Percentiles rank a stretch among this genome's conserved stretches.
phyloP scores from a whole-genome alignment of 35 echinoderm and acorn worm species.

The Hemicentrotus pulcherrimus region DNA sequence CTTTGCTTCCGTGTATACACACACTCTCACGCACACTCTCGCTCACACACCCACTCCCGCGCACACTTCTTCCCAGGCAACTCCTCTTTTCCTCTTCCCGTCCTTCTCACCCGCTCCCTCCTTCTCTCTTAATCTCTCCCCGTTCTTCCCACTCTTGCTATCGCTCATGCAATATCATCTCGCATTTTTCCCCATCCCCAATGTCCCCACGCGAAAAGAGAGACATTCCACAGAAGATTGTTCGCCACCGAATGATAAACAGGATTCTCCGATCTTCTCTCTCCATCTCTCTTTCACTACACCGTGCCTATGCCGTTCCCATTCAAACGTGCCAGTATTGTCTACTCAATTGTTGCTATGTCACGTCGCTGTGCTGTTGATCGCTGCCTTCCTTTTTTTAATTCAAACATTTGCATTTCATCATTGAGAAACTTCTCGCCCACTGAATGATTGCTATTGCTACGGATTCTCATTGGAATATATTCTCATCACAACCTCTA shows the following conservation, averaged over 20 bases:
- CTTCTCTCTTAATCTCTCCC: neutral
- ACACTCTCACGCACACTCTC: neutral
- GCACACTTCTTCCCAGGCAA: neutral
- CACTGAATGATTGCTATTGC: neutral
- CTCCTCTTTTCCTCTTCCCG: neutral
- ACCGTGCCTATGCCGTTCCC: neutral
- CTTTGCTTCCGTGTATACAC: neutral
- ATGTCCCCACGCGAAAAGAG: neutral
- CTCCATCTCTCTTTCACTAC: neutral
- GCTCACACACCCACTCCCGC: neutral
- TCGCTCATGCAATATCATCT: neutral
- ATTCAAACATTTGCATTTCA: neutral
- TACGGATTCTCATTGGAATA: neutral
- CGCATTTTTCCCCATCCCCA: neutral
- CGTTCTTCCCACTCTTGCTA: neutral
- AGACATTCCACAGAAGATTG: conserved; percentile 17
- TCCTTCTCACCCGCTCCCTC: neutral
- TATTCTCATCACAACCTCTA: neutral
- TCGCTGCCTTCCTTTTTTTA: neutral
- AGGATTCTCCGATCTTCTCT: neutral
- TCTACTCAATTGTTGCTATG: conserved; percentile 18
- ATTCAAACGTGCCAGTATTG: neutral
- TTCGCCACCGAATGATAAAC: neutral
- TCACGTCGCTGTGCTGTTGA: neutral
- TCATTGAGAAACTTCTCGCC: neutral